These are phyloP conservation scores for Panopea generosa DNA, from an alignment of 2,888 invertebrate species.

Conservation along the genomic window DNA sequence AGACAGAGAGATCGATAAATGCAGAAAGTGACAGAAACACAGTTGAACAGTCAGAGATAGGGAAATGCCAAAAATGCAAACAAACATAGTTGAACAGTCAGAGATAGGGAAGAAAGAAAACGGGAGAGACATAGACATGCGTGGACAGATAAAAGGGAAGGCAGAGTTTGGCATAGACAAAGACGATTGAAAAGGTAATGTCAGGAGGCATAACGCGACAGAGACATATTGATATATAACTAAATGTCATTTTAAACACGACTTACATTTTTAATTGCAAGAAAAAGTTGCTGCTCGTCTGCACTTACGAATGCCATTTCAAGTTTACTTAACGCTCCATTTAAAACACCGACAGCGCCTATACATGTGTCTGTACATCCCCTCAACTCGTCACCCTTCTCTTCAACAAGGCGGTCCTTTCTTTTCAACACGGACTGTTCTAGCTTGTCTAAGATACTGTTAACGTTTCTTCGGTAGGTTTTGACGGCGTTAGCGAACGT, in stretches of 20 bases:
- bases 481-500: conserved; percentile 28
- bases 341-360: conserved; percentile 21
- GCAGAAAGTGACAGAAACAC: no score
- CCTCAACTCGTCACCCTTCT: conserved; percentile 28
- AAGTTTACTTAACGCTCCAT: conserved; percentile 21
- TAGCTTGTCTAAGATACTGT: conserved; percentile 26
- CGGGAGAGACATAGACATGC: no score
- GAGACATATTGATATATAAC: no score
- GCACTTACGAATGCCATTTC: conserved; percentile 19
- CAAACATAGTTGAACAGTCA: neutral
- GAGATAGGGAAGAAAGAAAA: neutral
- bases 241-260: no score
- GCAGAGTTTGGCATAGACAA: no score
- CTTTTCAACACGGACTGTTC: conserved; percentile 16
- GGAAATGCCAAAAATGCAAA: no score
- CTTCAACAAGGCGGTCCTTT: conserved; percentile 35
- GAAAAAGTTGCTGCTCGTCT: conserved; percentile 29
- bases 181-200: no score
- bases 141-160: no score
- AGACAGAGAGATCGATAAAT: no score
- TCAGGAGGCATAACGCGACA: no score
- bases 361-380: conserved; percentile 32
- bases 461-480: conserved; percentile 23
- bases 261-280: conserved; percentile 28
- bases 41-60: no score